Evolutionary conservation across 1,140 invertebrate genomes (phyloP).

Genomic region (Eufriesea mexicana): DNA sequence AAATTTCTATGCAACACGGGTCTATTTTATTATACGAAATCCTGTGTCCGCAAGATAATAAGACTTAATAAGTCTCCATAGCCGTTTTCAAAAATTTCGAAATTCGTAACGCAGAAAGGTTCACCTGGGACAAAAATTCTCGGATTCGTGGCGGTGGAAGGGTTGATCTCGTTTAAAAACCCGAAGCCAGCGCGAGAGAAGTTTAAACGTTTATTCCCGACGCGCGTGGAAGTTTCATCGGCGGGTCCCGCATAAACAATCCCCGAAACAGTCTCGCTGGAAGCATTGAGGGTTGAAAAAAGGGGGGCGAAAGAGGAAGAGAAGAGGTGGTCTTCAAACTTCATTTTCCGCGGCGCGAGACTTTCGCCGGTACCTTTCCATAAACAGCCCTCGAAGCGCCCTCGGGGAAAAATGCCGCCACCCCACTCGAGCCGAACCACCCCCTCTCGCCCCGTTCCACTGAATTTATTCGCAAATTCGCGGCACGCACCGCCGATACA

Average conservation of each 20-base stretch:
- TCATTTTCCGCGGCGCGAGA: slow-evolving; percentile 46
- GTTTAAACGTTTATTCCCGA: slow-evolving; percentile 44
- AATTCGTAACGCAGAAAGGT: no score
- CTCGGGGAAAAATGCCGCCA: slow-evolving; percentile 26
- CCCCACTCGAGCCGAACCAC: neutral
- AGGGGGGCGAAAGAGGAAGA: no score
- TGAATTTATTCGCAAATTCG: slow-evolving; percentile 25
- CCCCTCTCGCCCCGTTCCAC: neutral
- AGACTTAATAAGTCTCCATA: no score
- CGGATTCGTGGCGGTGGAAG: no score
- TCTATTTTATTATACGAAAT: no score
- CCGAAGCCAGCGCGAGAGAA: neutral
- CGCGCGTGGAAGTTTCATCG: slow-evolving; percentile 34
- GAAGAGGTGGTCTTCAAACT: slow-evolving; percentile 38
- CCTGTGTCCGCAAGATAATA: no score
- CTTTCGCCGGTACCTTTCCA: slow-evolving; percentile 32
- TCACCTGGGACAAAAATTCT: neutral
- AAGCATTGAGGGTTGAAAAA: no score
- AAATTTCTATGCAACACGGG: no score
- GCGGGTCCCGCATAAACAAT: slow-evolving; percentile 35
- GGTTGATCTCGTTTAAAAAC: slow-evolving; percentile 27
- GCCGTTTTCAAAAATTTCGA: neutral
- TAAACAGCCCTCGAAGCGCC: slow-evolving; percentile 40
- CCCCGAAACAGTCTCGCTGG: slow-evolving; percentile 31
- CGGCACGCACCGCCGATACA: slow-evolving; percentile 16